Percentiles rank a stretch among this genome's conserved stretches.
Evolutionary conservation across 92 coral and sea anemone species (phyloP).

Genomic region (Epizoanthus fatuus): DNA sequence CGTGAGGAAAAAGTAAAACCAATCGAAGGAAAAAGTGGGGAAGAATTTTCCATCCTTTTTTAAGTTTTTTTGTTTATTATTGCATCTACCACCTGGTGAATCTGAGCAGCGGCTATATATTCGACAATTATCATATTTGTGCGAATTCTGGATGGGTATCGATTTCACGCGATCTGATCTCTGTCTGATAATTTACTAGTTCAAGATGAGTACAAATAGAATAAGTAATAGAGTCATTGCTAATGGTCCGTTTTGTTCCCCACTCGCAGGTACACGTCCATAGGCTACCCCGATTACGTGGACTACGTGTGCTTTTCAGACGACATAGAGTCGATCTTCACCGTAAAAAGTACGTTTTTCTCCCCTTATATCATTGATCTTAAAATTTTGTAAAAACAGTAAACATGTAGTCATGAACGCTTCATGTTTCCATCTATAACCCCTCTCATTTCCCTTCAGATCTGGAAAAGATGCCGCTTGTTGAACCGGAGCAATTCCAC

Average conservation of each 20-base stretch:
- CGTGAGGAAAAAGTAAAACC: no score
- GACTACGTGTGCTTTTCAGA: slow-evolving; percentile 85
- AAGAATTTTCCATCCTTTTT: no score
- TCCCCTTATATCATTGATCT: not conserved
- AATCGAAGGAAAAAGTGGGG: no score
- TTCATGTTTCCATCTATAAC: not conserved
- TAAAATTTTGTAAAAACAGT: no score
- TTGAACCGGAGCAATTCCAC: slow-evolving; percentile 87
- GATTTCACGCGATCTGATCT: no score
- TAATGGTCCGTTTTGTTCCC: not conserved
- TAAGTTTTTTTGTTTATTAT: no score
- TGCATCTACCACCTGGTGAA: no score
- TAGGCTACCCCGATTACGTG: slow-evolving; percentile 88
- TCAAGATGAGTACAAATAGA: no score
- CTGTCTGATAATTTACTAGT: not conserved
- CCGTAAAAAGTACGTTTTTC: slow-evolving; percentile 80
- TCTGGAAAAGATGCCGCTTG: slow-evolving; percentile 93
- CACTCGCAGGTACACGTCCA: slow-evolving; percentile 76
- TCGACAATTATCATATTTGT: no score
- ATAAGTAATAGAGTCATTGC: no score
- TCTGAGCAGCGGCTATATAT: no score
- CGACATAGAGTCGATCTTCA: slow-evolving; percentile 92
- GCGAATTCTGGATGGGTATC: no score
- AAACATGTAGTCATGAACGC: not conserved
- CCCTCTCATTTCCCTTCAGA: slow-evolving; percentile 51